Conservation (phyloP, 2,113 vertebrate species). For the Sterna hirundo region DNA sequence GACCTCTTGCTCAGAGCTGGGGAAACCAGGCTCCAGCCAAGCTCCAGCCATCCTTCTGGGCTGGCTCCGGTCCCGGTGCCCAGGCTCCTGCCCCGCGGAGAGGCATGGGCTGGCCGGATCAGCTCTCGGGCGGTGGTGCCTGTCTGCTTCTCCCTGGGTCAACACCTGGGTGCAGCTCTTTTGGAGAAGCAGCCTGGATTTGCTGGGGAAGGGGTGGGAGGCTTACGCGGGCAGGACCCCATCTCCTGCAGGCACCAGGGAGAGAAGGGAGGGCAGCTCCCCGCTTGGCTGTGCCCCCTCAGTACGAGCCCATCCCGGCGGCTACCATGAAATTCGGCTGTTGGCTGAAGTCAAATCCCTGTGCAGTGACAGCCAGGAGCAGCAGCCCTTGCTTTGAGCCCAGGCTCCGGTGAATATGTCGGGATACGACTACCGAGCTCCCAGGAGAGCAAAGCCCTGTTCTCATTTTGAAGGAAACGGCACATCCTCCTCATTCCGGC, state of each 20-base stretch:
- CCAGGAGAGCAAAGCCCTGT: background rate
- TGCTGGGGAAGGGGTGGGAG: background rate
- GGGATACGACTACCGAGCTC: accelerated
- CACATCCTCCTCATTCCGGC: background rate
- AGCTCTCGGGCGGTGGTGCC: accelerated
- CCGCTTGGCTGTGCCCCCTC: accelerated
- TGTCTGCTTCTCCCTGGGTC: background rate
- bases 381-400: background rate
- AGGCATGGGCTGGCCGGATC: accelerated
- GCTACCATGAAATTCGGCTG: accelerated
- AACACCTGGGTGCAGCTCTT: background rate
- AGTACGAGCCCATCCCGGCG: accelerated
- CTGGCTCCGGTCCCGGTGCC: background rate
- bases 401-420: accelerated
- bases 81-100: background rate
- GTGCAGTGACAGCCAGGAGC: accelerated
- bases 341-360: accelerated
- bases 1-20: conserved; percentile 36
- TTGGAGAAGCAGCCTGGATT: background rate
- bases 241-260: accelerated
- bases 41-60: background rate
- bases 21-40: background rate
- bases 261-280: background rate
- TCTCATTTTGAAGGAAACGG: background rate
- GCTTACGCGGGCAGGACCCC: background rate